phyloP scores from a whole-genome alignment of 2,888 invertebrate species.

The Merodon equestris region DNA sequence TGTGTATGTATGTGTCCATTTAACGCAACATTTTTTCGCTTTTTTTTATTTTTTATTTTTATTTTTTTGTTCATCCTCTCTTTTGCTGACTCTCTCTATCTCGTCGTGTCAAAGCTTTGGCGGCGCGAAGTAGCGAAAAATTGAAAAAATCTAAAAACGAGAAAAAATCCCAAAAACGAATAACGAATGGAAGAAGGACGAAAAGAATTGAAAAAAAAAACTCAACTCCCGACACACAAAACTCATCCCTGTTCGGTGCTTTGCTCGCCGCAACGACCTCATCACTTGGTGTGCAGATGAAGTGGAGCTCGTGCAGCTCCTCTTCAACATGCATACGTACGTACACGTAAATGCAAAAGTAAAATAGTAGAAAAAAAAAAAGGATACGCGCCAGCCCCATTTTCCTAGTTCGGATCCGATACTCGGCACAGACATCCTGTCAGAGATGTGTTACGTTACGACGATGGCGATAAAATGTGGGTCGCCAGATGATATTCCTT shows the following conservation, averaged over 20 bases:
- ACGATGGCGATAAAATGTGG: slow-evolving; percentile 55
- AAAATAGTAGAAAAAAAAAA: slow-evolving; percentile 17
- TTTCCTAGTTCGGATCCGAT: slow-evolving; percentile 43
- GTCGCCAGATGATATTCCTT: slow-evolving; percentile 53
- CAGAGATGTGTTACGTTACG: slow-evolving; percentile 45
- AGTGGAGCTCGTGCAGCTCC: too few species aligned
- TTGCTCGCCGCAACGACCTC: slow-evolving; percentile 4
- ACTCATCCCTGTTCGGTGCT: slow-evolving; percentile 13
- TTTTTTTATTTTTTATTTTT: too few species aligned
- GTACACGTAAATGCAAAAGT: too few species aligned
- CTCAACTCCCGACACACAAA: slow-evolving; percentile 26
- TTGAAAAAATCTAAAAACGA: slow-evolving; percentile 59
- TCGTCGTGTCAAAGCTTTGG: slow-evolving; percentile 54
- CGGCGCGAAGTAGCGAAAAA: slow-evolving; percentile 62
- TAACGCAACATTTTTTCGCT: slow-evolving; percentile 49
- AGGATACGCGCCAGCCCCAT: slow-evolving; percentile 40
- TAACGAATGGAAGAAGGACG: slow-evolving; percentile 5
- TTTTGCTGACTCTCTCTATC: slow-evolving; percentile 59
- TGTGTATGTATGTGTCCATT: slow-evolving; percentile 56
- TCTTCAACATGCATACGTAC: too few species aligned
- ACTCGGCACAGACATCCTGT: slow-evolving; percentile 49
- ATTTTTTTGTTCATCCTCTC: slow-evolving; percentile 55
- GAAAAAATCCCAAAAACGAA: slow-evolving; percentile 56
- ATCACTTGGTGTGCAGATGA: slow-evolving; percentile 2
- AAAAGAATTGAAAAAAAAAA: slow-evolving; percentile 49